Base-by-base conservation (phyloP, 1,140 invertebrate species). In the Drosophila serrata region DNA sequence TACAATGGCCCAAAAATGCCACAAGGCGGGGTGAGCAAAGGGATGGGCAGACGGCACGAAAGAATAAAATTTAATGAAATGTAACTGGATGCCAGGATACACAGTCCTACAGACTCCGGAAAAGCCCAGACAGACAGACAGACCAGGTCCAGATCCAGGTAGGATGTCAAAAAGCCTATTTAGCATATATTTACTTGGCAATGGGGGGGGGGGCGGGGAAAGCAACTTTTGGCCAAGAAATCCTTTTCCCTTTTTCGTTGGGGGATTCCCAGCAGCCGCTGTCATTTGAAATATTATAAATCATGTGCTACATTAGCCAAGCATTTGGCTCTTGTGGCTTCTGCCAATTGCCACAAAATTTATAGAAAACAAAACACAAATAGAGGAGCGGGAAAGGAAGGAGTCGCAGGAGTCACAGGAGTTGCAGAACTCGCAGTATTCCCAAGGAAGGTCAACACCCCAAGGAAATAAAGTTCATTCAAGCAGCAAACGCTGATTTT, bases 11-110 rank as follows among this genome's bases (percentile, higher is more conserved):
- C 42, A 29, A 64, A 74, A 86, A 79, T 59, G 75, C 77, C 75
- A 55, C 48, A 68, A 53, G 75, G 62, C 82, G 46, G 33, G 12
- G 24, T 9, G 9, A 8, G 45, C 0, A 7, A 2, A 8, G 9
- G 13, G 17, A 40, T n/a, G 40, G 45, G 48, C 82, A 88, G 64
- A 84, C 81, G 69, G 82, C 75, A 85, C 81, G 78, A 75, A 85
- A 81, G 88, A 90, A 90, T 88, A 90, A 90, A 88, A 90, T 90
- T 90, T 90, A 90, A 90, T 90, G 85, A 90, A 90, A 90, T 90
- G 85, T 90, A 90, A 90, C 85, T 90, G 85, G 84, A 90, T 78
- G 62, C 63, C 82, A 58, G 62, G 64, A 24, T 33, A 61, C 37
- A 3, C 33, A 9, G 31, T 8, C 31, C 31, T 9, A 29, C 56